A percentile compares a stretch with the other conserved stretches of the same genome.
Evolutionary conservation across 1,140 invertebrate species (phyloP).

Genomic region (Coptotermes formosanus): DNA sequence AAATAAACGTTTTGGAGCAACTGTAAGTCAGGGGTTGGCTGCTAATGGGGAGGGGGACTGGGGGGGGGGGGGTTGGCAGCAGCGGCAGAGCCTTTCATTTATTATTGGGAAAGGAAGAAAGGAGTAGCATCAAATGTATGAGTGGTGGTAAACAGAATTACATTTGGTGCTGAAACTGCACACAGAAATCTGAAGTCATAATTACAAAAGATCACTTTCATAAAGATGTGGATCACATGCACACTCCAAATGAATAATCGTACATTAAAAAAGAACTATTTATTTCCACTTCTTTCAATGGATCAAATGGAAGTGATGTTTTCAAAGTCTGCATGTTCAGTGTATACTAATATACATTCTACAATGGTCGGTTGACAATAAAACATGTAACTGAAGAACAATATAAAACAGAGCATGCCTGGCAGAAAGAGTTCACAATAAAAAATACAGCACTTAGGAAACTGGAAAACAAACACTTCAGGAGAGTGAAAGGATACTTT

Average conservation of each 20-base stretch:
- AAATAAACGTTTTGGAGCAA: no score
- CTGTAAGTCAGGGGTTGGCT: no score
- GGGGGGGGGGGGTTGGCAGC: no score
- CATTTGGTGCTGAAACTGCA: no score
- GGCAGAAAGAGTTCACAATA: not conserved
- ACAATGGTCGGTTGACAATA: slow-evolving; percentile 14
- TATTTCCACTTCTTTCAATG: slow-evolving; percentile 17
- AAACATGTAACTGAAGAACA: slow-evolving; percentile 16
- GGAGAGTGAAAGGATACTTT: not conserved
- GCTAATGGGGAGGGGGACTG: no score
- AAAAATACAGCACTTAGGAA: slow-evolving; percentile 2
- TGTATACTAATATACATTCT: slow-evolving; percentile 10
- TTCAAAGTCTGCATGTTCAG: not conserved
- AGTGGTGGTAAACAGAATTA: no score
- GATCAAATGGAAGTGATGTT: slow-evolving; percentile 13
- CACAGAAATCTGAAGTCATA: no score
- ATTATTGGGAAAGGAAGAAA: no score
- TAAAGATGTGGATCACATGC: no score
- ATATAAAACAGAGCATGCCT: not conserved
- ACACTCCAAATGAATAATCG: not conserved
- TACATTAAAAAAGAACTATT: not conserved
- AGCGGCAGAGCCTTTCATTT: no score
- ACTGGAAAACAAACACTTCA: not conserved
- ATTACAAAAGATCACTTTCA: no score
- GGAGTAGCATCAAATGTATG: no score